Conservation (phyloP, 2,113 vertebrate species). For the Paralichthys olivaceus region DNA sequence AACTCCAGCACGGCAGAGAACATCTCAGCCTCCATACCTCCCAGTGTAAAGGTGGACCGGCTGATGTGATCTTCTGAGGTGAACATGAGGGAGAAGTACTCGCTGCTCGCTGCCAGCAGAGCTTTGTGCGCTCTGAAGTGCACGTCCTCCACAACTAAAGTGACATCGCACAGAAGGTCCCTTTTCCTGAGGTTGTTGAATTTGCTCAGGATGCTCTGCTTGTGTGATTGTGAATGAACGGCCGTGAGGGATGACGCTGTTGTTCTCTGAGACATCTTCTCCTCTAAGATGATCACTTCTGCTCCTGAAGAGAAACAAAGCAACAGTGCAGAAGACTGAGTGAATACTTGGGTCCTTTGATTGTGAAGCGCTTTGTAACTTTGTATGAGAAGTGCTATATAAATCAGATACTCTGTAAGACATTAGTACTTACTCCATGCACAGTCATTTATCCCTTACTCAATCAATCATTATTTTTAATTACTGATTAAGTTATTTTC, state of each 20-base stretch:
- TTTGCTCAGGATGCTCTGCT: slow-evolving; percentile 87
- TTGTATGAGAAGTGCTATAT: too few relatives aligned
- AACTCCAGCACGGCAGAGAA: slow-evolving; percentile 91
- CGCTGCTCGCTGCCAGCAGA: slow-evolving; percentile 95
- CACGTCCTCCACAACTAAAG: slow-evolving; percentile 90
- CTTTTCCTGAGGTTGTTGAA: slow-evolving; percentile 89
- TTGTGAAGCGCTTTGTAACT: too few relatives aligned
- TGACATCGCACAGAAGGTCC: slow-evolving; percentile 93
- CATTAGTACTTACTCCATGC: too few relatives aligned
- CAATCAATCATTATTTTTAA: too few relatives aligned
- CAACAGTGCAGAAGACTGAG: too few relatives aligned
- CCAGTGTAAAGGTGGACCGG: slow-evolving; percentile 86
- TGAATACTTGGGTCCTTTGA: too few relatives aligned
- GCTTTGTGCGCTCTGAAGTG: slow-evolving; percentile 95
- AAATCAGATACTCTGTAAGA: too few relatives aligned
- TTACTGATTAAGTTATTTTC: too few relatives aligned
- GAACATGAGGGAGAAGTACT: slow-evolving; percentile 95
- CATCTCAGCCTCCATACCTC: slow-evolving; percentile 87
- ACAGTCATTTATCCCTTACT: too few relatives aligned
- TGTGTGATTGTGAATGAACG: slow-evolving; percentile 88
- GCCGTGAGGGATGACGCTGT: slow-evolving; percentile 58
- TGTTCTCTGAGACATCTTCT: slow-evolving; percentile 81
- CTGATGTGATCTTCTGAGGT: slow-evolving; percentile 83
- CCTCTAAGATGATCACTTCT: background rate
- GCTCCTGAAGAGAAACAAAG: background rate